phyloP scores from a whole-genome alignment of 1,140 invertebrate species.

The Papilio polyxenes region DNA sequence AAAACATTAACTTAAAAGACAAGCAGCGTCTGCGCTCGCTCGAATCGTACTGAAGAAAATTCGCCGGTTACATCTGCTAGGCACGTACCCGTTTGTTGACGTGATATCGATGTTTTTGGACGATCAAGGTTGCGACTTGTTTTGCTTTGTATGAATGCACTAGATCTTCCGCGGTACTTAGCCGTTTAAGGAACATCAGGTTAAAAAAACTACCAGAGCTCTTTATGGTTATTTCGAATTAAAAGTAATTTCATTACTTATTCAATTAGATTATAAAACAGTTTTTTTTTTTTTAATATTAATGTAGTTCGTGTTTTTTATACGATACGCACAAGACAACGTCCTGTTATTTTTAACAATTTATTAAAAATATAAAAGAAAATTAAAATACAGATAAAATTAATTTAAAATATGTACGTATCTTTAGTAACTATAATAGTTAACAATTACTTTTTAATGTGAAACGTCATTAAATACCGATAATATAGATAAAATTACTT shows the following conservation, averaged over 20 bases:
- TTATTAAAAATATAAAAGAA: background rate
- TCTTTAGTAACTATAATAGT: background rate
- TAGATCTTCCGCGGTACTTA: background rate
- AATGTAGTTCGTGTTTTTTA: background rate
- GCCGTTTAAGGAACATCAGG: conserved; percentile 13
- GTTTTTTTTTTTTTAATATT: background rate
- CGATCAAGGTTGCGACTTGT: conserved; percentile 24
- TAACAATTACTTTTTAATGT: background rate
- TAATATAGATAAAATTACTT: background rate
- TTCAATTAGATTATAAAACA: background rate
- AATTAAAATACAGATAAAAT: background rate
- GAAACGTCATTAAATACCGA: background rate
- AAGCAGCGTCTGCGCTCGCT: background rate
- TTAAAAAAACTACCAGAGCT: background rate
- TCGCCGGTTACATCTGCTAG: conserved; percentile 21
- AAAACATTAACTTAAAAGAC: background rate
- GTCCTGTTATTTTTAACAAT: background rate
- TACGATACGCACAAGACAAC: background rate
- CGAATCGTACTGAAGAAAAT: conserved; percentile 23
- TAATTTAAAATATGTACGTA: background rate
- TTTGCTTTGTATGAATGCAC: background rate
- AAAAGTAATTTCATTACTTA: conserved; percentile 4
- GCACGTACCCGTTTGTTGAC: conserved; percentile 15
- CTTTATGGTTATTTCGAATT: background rate
- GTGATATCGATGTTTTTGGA: conserved; percentile 27